Conservation (phyloP, 2,797 vertebrate species). For the Dipus sagitta region DNA sequence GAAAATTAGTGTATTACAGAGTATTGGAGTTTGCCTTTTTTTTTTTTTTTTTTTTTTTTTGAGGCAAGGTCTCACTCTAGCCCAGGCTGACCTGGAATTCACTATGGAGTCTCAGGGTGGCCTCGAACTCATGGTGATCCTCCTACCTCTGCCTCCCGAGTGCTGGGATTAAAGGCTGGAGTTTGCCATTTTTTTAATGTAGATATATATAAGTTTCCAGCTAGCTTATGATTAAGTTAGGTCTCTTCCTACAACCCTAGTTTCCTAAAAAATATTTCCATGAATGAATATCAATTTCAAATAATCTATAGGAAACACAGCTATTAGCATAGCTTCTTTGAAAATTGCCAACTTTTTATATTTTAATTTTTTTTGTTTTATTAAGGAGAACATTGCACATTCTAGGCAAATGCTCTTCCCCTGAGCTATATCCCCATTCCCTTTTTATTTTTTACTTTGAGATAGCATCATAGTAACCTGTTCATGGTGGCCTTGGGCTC, state of each 20-base stretch:
- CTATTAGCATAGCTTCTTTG: not conserved
- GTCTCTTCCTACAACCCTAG: not conserved
- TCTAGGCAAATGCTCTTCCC: not conserved
- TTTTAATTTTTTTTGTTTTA: not conserved
- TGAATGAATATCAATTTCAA: slow-evolving; percentile 22
- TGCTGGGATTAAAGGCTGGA: too few relatives aligned
- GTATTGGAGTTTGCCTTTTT: not conserved
- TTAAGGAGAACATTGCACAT: too few relatives aligned
- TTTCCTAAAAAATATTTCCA: not conserved
- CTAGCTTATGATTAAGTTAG: not conserved
- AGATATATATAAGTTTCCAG: not conserved
- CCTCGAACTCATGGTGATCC: too few relatives aligned
- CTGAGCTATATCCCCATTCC: not conserved
- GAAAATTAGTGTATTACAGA: not conserved
- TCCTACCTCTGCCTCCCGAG: too few relatives aligned
- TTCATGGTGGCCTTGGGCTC: not conserved
- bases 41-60: too few relatives aligned
- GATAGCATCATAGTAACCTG: not conserved
- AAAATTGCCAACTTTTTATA: not conserved
- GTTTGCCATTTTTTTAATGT: not conserved
- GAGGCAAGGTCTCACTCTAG: too few relatives aligned
- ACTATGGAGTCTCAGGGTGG: too few relatives aligned
- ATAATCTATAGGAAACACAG: not conserved
- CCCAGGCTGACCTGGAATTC: too few relatives aligned
- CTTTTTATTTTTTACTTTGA: not conserved